Percentiles rank a stretch among this genome's conserved stretches.
Conservation (phyloP, 2,888 invertebrate species). For the Sinhomidia bicolor region DNA sequence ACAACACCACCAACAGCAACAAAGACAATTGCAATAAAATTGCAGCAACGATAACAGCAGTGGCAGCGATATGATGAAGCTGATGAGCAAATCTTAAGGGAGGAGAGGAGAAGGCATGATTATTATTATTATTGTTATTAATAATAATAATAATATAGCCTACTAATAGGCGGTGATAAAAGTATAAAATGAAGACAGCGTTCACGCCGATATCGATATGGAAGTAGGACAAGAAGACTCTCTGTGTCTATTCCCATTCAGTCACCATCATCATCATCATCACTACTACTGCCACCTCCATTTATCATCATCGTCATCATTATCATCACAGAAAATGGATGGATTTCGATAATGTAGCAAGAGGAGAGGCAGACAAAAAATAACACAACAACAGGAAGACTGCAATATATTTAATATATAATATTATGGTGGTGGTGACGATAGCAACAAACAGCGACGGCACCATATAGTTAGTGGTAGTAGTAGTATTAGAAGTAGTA, state of each 20-base stretch:
- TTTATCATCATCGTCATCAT: too few species aligned
- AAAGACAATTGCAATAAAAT: neutral
- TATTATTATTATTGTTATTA: too few species aligned
- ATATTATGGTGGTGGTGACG: too few species aligned
- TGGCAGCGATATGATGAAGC: too few species aligned
- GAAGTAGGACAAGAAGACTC: conserved; percentile 26
- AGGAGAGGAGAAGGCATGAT: too few species aligned
- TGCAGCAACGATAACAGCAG: too few species aligned
- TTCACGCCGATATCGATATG: neutral
- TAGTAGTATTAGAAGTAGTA: too few species aligned
- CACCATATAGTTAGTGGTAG: neutral
- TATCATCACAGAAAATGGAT: neutral
- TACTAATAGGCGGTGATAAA: neutral
- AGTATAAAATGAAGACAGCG: neutral
- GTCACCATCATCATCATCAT: neutral
- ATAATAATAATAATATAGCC: too few species aligned
- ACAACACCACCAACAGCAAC: neutral
- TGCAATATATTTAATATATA: too few species aligned
- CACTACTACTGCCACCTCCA: neutral
- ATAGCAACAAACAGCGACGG: neutral
- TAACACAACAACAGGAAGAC: neutral
- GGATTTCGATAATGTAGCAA: neutral
- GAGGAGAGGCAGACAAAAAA: neutral
- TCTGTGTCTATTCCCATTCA: conserved; percentile 8
- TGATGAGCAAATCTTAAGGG: too few species aligned